Base-by-base conservation (phyloP, 30 jellyfish, hydroid and myxozoan species). In the Turritopsis dohrnii region DNA sequence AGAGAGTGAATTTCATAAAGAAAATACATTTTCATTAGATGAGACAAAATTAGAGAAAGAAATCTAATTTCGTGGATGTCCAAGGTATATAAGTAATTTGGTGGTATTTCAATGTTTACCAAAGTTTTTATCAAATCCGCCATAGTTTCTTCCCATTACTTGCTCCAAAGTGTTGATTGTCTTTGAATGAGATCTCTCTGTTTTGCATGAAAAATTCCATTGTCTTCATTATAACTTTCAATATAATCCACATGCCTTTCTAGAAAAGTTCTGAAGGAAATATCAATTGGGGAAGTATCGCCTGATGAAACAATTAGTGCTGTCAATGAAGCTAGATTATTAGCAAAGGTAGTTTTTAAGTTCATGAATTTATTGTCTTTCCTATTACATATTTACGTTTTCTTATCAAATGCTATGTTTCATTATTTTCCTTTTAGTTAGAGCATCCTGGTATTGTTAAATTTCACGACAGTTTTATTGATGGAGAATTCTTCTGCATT, bases 291-390 rank as follows among this genome's bases (percentile, higher is more conserved):
- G 8, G 97, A 90, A 60, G 54, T 90, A 65, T 85, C 80, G 54
- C 97, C 95, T 30, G 95, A 90, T 83, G 97, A 90, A 71, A 90
- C 95, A 16, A 88, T 90, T 28, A 79, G 88, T 82, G 97, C 97
- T 26, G 97, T 90, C 20, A 82, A 88, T 30, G 97, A 90, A 79
- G 97, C 97, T 28, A 82, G 97, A 66, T 69, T 90, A 30, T 86
- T 84, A 27, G 81, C 97, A 0, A 90, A 85, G 97, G 97, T 90
- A 72, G 52, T n/a, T n/a, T n/a, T n/a, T n/a, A n/a, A n/a, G n/a
- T n/a, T n/a, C n/a, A n/a, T n/a, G 28, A 21, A 54, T 18, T 16
- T 54, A 54, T 54, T 54, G 18, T 54, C 18, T 18, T 16, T 54
- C 19, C 18, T 54, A 54, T 54, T 18, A 54, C 18, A 21, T 18